Conservation (phyloP, 2,797 vertebrate species). For the Eupleurogrammus muticus region DNA sequence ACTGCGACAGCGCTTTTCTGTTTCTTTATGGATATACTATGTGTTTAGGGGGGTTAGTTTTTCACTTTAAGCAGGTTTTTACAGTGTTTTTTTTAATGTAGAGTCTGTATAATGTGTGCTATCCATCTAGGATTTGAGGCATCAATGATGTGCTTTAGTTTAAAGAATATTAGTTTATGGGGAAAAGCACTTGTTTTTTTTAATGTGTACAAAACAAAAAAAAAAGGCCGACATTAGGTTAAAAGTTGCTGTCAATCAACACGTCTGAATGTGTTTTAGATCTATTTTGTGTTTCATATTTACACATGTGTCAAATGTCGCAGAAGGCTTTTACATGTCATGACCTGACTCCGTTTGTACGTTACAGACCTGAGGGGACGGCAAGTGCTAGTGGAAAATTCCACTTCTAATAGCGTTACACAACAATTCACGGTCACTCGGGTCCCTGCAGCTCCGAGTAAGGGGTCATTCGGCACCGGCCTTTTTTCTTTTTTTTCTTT, state of each 20-base stretch:
- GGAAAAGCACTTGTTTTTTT: constrained; percentile 29
- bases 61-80: constrained; percentile 23
- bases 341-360: background rate
- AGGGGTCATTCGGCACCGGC: constrained; percentile 32
- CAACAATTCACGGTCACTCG: constrained; percentile 18
- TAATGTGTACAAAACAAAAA: background rate
- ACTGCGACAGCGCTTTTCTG: constrained; percentile 26
- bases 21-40: constrained; percentile 24
- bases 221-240: constrained; percentile 10
- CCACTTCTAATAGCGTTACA: constrained; percentile 13
- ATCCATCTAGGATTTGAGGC: constrained; percentile 22
- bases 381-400: background rate
- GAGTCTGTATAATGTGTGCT: background rate
- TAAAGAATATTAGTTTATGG: constrained; percentile 25
- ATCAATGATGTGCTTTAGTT: constrained; percentile 9
- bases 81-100: constrained; percentile 11
- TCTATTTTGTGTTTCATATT: constrained; percentile 7
- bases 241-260: constrained; percentile 1
- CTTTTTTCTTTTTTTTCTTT: constrained; percentile 7
- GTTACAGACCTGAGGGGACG: background rate
- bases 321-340: constrained; percentile 26
- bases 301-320: constrained; percentile 19
- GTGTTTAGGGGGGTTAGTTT: constrained; percentile 17
- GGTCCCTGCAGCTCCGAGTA: background rate
- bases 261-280: constrained; percentile 1